Evolutionary conservation across 92 coral and sea anemone species (phyloP).

Genomic region (Epizoanthus fatuus): DNA sequence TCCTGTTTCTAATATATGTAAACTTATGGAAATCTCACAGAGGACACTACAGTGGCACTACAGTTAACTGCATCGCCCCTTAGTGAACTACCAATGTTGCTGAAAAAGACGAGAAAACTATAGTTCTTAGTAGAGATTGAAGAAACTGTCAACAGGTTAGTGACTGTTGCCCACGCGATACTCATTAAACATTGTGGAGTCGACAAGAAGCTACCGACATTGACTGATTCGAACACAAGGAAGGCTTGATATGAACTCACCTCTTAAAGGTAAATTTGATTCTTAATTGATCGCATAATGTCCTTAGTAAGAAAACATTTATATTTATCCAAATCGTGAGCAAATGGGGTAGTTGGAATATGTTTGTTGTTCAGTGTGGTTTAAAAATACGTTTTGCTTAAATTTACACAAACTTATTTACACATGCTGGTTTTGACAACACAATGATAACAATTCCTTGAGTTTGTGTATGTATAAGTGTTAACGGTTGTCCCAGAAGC

Average conservation of each 20-base stretch:
- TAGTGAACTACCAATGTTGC: too few relatives aligned
- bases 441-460: background rate
- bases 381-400: background rate
- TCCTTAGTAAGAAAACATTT: conserved; percentile 2
- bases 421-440: background rate
- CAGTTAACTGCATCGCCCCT: too few relatives aligned
- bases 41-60: too few relatives aligned
- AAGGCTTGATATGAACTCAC: background rate
- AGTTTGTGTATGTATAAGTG: background rate
- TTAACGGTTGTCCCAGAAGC: background rate
- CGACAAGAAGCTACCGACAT: background rate
- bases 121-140: too few relatives aligned
- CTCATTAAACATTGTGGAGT: background rate
- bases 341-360: background rate
- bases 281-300: conserved; percentile 18
- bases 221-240: background rate
- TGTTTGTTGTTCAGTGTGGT: background rate
- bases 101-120: too few relatives aligned
- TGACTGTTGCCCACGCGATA: background rate
- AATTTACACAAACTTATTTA: background rate
- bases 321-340: background rate
- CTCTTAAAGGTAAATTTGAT: conserved; percentile 21
- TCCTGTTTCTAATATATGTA: background rate
- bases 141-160: too few relatives aligned
- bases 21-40: too few relatives aligned